phyloP scores from a whole-genome alignment of 2,113 vertebrate genomes.

The Galemys pyrenaicus region DNA sequence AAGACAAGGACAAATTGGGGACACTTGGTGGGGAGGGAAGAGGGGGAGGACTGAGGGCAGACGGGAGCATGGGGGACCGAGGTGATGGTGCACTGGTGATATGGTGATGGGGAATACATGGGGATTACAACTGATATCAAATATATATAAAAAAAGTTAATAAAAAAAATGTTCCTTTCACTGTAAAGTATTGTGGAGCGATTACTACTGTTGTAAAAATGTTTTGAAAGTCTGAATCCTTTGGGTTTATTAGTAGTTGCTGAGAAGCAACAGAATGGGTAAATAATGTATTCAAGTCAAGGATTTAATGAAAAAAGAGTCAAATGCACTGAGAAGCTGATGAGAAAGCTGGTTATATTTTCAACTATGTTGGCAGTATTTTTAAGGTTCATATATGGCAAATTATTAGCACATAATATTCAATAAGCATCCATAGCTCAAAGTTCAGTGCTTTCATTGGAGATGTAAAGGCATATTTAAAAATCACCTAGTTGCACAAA shows the following conservation, averaged over 20 bases:
- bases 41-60: no score
- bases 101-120: no score
- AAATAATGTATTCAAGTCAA: neutral
- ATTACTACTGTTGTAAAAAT: neutral
- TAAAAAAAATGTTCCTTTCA: slow-evolving; percentile 25
- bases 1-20: no score
- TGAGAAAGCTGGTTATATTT: neutral
- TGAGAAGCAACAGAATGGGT: slow-evolving; percentile 21
- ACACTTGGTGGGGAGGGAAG: no score
- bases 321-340: neutral
- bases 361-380: neutral
- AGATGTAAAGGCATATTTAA: neutral
- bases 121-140: no score
- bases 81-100: no score
- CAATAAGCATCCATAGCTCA: neutral
- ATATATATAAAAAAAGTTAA: no score
- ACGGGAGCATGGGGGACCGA: no score
- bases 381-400: neutral
- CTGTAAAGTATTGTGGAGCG: neutral
- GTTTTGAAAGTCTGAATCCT: slow-evolving; percentile 2
- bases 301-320: neutral
- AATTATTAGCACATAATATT: neutral
- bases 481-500: neutral
- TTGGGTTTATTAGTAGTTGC: slow-evolving; percentile 20
- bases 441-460: neutral